phyloP scores from a whole-genome alignment of 2,113 vertebrate species.

The Bos taurus region DNA sequence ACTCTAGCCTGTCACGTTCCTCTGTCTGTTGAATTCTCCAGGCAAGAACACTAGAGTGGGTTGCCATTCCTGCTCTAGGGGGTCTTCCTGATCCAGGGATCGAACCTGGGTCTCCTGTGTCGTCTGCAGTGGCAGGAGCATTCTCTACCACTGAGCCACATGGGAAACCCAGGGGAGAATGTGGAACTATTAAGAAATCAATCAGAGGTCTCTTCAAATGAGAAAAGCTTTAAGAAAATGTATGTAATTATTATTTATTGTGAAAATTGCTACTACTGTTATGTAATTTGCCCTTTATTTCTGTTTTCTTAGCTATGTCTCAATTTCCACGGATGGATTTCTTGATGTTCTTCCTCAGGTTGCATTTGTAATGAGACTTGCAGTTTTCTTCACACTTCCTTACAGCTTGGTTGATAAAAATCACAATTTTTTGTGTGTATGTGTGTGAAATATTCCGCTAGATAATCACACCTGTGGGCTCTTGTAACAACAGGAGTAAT shows the following conservation, averaged over 20 bases:
- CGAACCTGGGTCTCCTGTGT: neutral
- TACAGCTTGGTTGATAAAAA: conserved; percentile 69
- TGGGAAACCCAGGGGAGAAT: neutral
- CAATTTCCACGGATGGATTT: neutral
- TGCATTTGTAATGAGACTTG: conserved; percentile 61
- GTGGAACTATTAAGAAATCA: neutral
- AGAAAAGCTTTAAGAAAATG: neutral
- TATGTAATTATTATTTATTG: neutral
- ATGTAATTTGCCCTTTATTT: neutral
- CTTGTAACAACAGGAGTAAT: neutral
- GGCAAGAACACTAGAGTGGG: neutral
- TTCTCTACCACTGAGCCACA: neutral
- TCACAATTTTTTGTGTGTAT: conserved; percentile 46
- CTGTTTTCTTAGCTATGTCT: neutral
- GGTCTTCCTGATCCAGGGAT: neutral
- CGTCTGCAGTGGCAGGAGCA: neutral
- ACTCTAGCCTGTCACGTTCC: neutral
- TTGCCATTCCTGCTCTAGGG: neutral
- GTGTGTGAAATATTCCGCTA: conserved; percentile 35
- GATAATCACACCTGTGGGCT: conserved; percentile 55
- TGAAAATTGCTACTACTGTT: neutral
- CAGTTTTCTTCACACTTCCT: conserved; percentile 66
- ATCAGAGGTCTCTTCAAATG: neutral
- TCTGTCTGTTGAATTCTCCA: neutral
- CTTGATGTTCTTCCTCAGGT: conserved; percentile 38